phyloP scores from a whole-genome alignment of 2,113 vertebrate genomes.

The Cyprinodon tularosa region DNA sequence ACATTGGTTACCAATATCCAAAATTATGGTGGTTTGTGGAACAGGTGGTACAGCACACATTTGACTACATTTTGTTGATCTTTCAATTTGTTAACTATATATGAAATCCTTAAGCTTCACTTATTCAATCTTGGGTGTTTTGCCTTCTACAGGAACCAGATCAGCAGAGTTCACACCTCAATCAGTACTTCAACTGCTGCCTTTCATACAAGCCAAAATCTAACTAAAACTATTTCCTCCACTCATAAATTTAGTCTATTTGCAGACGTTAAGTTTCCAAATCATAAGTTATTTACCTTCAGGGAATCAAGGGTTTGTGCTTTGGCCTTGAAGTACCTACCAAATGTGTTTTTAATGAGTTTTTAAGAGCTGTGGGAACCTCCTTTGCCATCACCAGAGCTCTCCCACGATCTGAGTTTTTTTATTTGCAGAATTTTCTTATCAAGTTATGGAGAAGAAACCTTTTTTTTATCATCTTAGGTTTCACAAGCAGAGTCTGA shows the following conservation, averaged over 20 bases:
- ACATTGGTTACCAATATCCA: too few relatives aligned
- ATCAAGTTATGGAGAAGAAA: conserved; percentile 3
- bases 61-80: too few relatives aligned
- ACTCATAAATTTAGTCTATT: conserved; percentile 54
- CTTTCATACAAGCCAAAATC: conserved; percentile 40
- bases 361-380: conserved; percentile 33
- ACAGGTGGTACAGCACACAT: too few relatives aligned
- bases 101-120: too few relatives aligned
- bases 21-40: too few relatives aligned
- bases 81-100: too few relatives aligned
- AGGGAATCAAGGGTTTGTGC: conserved; percentile 42
- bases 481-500: neutral
- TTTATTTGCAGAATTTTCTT: conserved; percentile 24
- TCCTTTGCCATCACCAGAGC: conserved; percentile 8
- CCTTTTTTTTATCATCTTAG: neutral
- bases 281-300: conserved; percentile 49
- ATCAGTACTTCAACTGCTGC: neutral
- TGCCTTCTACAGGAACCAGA: neutral
- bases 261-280: conserved; percentile 53
- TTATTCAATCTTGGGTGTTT: too few relatives aligned
- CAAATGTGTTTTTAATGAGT: conserved; percentile 62
- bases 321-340: conserved; percentile 33
- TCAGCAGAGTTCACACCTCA: neutral
- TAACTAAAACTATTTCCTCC: conserved; percentile 56
- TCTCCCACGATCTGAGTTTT: conserved; percentile 17